These are phyloP conservation scores for Thermophis baileyi DNA, from an alignment of 2,113 vertebrate species.

Conservation along the genomic window DNA sequence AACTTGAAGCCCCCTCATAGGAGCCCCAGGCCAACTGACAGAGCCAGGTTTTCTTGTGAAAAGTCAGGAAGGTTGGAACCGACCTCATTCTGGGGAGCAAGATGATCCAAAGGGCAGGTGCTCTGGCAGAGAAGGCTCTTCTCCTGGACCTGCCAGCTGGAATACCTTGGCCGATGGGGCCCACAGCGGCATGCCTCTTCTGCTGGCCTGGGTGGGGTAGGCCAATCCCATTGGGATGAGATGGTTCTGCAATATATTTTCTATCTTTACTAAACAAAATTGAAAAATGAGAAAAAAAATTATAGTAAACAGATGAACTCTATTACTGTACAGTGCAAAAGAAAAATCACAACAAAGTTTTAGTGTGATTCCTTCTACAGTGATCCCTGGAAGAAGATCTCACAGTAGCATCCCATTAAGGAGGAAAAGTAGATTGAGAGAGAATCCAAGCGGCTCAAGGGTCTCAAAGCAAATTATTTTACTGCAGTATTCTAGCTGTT, in stretches of 20 bases:
- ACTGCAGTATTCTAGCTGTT: neutral
- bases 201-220: neutral
- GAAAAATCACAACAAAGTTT: neutral
- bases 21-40: neutral
- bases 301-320: neutral
- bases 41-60: neutral
- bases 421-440: slow-evolving; percentile 7
- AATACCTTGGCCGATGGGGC: neutral
- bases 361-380: neutral
- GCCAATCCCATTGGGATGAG: neutral
- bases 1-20: neutral
- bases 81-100: neutral
- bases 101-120: neutral
- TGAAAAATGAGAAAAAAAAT: neutral
- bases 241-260: neutral
- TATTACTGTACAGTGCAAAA: neutral
- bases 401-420: neutral
- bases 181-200: neutral
- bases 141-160: neutral
- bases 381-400: neutral
- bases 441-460: neutral
- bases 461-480: neutral
- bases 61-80: neutral
- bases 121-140: neutral
- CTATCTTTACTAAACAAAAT: neutral